Percentiles rank a stretch among this genome's conserved stretches.
Evolutionary conservation across 2,888 invertebrate genomes (phyloP).

Genomic region (Dione juno): DNA sequence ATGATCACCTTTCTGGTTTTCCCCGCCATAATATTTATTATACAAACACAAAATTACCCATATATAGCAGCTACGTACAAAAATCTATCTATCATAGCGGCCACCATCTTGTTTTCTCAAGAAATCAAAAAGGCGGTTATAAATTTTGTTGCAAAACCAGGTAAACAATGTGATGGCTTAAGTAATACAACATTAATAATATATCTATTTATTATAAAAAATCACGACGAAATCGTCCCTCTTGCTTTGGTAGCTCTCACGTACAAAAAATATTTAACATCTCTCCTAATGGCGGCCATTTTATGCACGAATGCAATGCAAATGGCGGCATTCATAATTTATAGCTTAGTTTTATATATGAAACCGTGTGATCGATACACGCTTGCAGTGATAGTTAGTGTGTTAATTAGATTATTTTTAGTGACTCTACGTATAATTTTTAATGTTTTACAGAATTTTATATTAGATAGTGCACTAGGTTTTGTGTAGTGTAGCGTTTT

Average conservation of each 20-base stretch:
- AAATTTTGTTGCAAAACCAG: conserved; percentile 55
- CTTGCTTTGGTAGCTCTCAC: conserved; percentile 57
- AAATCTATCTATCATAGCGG: conserved; percentile 6
- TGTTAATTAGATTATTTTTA: conserved; percentile 68
- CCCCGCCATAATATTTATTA: conserved; percentile 23
- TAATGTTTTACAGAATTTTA: conserved; percentile 55
- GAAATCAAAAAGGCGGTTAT: conserved; percentile 14
- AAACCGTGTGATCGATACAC: conserved; percentile 75
- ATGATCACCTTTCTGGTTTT: conserved; percentile 67
- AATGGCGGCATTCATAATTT: conserved; percentile 57
- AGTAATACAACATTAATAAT: conserved; percentile 55
- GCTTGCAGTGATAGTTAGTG: conserved; percentile 71
- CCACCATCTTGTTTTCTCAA: conserved; percentile 14
- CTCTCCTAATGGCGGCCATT: conserved; percentile 59
- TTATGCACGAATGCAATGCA: conserved; percentile 57
- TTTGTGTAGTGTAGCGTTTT: conserved; percentile 21
- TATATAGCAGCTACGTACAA: conserved; percentile 36
- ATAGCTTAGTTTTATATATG: conserved; percentile 61
- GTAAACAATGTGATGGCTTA: conserved; percentile 50
- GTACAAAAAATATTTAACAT: conserved; percentile 55
- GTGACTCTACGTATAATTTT: conserved; percentile 65
- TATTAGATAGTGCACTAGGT: conserved; percentile 34
- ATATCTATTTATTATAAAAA: conserved; percentile 62
- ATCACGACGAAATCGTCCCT: conserved; percentile 60
- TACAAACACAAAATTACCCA: conserved; percentile 46